These are phyloP conservation scores for Dorcus hopei DNA, from an alignment of 2,888 invertebrate species.

Conservation along the genomic window DNA sequence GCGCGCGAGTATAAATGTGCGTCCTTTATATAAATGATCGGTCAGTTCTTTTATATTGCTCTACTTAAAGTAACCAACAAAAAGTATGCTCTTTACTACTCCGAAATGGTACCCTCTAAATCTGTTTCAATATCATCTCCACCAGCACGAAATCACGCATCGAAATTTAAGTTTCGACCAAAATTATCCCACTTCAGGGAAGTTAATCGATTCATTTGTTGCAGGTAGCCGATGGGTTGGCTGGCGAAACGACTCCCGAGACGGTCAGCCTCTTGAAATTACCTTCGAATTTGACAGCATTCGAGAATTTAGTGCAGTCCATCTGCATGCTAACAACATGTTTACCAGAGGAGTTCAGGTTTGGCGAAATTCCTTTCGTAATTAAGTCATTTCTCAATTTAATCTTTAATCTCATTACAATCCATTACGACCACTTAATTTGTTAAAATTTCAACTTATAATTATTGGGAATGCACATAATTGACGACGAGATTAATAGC, in stretches of 20 bases:
- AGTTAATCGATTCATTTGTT: slow-evolving; percentile 20
- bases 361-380: slow-evolving; percentile 28
- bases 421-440: not conserved
- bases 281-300: slow-evolving; percentile 77
- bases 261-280: slow-evolving; percentile 64
- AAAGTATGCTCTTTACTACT: slow-evolving; percentile 7
- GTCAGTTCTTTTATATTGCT: slow-evolving; percentile 23
- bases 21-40: slow-evolving; percentile 25
- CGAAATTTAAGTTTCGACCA: no score
- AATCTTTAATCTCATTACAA: not conserved
- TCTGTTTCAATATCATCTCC: no score
- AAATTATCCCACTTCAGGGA: no score
- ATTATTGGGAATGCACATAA: not conserved
- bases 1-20: slow-evolving; percentile 20
- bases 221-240: slow-evolving; percentile 78
- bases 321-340: slow-evolving; percentile 77
- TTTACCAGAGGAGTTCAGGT: slow-evolving; percentile 78
- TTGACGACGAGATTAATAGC: not conserved
- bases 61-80: slow-evolving; percentile 23
- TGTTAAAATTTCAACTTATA: not conserved
- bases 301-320: slow-evolving; percentile 69
- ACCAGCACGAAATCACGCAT: no score
- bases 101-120: no score
- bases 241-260: slow-evolving; percentile 68
- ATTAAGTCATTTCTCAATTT: slow-evolving; percentile 1